Percentiles rank a stretch among this genome's conserved stretches.
Evolutionary conservation across 2,113 vertebrate genomes (phyloP).

Genomic region (Hyperopisus bebe): DNA sequence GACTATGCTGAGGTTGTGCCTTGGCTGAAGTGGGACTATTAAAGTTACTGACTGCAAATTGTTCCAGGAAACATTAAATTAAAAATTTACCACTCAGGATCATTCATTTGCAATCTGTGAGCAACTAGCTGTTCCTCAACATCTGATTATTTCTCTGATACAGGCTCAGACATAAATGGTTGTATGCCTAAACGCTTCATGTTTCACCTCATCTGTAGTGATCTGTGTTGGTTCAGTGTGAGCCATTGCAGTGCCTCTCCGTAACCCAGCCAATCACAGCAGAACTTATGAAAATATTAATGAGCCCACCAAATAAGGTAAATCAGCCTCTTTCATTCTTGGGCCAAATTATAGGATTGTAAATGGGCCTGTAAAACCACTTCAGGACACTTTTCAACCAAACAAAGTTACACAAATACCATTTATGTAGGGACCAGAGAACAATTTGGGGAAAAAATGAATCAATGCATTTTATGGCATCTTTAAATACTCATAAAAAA

Average conservation of each 20-base stretch:
- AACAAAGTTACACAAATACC: not conserved
- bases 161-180: not conserved
- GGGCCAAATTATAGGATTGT: not conserved
- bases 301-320: not conserved
- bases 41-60: no score
- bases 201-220: not conserved
- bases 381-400: not conserved
- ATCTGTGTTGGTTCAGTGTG: not conserved
- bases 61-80: no score
- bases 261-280: not conserved
- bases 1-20: no score
- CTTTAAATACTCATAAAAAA: not conserved
- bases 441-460: not conserved
- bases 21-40: no score
- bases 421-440: not conserved
- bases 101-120: not conserved
- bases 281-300: not conserved
- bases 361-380: not conserved
- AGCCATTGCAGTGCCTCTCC: not conserved
- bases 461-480: not conserved
- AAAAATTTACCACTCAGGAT: no score
- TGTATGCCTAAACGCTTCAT: not conserved
- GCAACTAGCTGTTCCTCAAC: not conserved
- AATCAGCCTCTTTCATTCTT: not conserved
- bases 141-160: not conserved